A percentile compares a stretch with the other conserved stretches of the same genome.
Evolutionary conservation across 1,140 invertebrate species (phyloP).

Genomic region (Dendrolimus kikuchii): DNA sequence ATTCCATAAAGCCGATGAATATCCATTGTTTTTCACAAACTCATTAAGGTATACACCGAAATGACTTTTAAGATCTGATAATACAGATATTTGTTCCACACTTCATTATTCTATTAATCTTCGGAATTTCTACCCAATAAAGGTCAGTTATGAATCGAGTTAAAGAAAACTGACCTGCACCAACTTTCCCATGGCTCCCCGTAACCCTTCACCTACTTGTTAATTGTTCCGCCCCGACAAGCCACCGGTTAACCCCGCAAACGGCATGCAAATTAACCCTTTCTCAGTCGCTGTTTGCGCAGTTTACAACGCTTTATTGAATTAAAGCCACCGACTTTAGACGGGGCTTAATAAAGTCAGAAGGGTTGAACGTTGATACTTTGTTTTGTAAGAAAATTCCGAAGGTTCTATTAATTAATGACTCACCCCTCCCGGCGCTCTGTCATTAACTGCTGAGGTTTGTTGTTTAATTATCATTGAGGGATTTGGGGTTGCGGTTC

Average conservation of each 20-base stretch:
- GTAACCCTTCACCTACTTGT: slow-evolving; percentile 32
- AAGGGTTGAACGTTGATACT: slow-evolving; percentile 63
- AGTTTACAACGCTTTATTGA: slow-evolving; percentile 66
- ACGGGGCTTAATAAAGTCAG: slow-evolving; percentile 31
- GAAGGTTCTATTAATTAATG: slow-evolving; percentile 57
- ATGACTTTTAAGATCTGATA: too few species aligned
- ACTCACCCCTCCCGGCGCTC: slow-evolving; percentile 43
- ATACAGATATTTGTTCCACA: too few species aligned
- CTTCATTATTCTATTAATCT: too few species aligned
- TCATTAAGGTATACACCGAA: too few species aligned
- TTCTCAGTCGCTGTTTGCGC: slow-evolving; percentile 53
- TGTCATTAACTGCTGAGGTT: slow-evolving; percentile 52
- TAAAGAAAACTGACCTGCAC: slow-evolving; percentile 42
- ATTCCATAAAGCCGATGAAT: too few species aligned
- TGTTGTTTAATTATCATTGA: slow-evolving; percentile 38
- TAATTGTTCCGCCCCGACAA: slow-evolving; percentile 66
- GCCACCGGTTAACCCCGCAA: slow-evolving; percentile 62
- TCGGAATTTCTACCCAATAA: too few species aligned
- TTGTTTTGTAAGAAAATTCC: slow-evolving; percentile 57
- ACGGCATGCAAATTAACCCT: slow-evolving; percentile 70
- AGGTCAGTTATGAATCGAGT: too few species aligned
- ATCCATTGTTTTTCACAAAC: too few species aligned
- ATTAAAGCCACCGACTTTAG: slow-evolving; percentile 42
- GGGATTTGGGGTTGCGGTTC: slow-evolving; percentile 30
- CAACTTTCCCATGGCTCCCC: slow-evolving; percentile 62